phyloP scores from a whole-genome alignment of 2,888 invertebrate genomes.

The Rhogogaster chlorosoma region DNA sequence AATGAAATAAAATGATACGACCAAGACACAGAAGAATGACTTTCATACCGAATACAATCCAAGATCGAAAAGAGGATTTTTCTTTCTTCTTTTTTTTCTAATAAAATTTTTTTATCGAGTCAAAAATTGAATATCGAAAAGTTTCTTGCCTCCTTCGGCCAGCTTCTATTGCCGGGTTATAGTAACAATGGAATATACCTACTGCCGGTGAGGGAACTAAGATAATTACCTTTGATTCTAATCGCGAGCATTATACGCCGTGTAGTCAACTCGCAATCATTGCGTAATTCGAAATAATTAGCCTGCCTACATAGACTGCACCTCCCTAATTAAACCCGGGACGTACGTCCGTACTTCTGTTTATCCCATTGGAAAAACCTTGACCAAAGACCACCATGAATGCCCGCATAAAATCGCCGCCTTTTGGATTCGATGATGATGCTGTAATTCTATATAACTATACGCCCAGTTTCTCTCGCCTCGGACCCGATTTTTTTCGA shows the following conservation, averaged over 20 bases:
- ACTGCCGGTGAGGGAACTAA: constrained; percentile 46
- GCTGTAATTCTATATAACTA: background rate
- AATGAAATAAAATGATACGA: background rate
- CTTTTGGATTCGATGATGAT: background rate
- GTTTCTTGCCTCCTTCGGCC: background rate
- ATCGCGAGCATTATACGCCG: constrained; percentile 67
- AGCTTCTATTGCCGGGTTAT: background rate
- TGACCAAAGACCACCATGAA: constrained; percentile 21
- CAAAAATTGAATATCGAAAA: background rate
- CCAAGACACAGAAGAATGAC: background rate
- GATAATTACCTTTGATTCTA: constrained; percentile 73
- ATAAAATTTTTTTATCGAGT: background rate
- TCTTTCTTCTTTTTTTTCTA: background rate
- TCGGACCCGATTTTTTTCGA: background rate
- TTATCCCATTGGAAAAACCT: constrained; percentile 14
- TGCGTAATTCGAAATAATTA: constrained; percentile 67
- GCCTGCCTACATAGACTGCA: constrained; percentile 62
- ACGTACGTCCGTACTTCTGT: background rate
- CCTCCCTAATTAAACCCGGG: constrained; percentile 37
- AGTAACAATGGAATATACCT: constrained; percentile 20
- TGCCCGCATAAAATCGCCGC: background rate
- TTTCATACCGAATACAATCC: background rate
- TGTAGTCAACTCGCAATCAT: constrained; percentile 60
- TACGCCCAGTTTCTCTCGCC: background rate
- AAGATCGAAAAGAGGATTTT: background rate